A percentile compares a stretch with the other conserved stretches of the same genome.
These are phyloP conservation scores for Galemys pyrenaicus DNA, from an alignment of 2,113 vertebrate species.

Conservation along the genomic window DNA sequence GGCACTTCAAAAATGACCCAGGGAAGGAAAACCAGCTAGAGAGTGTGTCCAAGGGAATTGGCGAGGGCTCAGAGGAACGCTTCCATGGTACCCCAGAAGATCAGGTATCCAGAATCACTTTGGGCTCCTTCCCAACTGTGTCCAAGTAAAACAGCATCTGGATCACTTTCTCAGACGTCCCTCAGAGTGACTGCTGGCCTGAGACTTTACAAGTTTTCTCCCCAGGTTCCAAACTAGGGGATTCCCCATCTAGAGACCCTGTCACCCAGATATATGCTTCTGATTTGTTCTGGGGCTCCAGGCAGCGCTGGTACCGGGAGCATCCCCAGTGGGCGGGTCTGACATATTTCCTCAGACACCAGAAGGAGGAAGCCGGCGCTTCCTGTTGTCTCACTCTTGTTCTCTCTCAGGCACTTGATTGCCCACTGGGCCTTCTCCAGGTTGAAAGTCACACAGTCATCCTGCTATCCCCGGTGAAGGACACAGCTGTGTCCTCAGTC, in stretches of 20 bases:
- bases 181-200: background rate
- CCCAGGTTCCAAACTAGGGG: background rate
- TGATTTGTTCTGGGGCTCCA: accelerated
- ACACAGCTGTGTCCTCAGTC: background rate
- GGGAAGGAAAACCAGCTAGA: background rate
- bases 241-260: background rate
- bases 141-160: background rate
- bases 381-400: constrained; percentile 15
- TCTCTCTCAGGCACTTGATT: background rate
- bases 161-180: background rate
- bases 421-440: background rate
- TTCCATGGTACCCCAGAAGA: background rate
- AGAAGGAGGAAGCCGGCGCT: background rate
- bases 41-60: background rate
- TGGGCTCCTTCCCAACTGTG: background rate
- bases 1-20: background rate
- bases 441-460: background rate
- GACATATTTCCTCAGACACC: background rate
- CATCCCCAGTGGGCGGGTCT: background rate
- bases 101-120: background rate
- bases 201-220: background rate
- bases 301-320: background rate
- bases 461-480: background rate
- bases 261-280: background rate
- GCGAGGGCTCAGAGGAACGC: background rate